Base-by-base conservation (phyloP, 2,888 invertebrate genomes). In the Pocota personata region DNA sequence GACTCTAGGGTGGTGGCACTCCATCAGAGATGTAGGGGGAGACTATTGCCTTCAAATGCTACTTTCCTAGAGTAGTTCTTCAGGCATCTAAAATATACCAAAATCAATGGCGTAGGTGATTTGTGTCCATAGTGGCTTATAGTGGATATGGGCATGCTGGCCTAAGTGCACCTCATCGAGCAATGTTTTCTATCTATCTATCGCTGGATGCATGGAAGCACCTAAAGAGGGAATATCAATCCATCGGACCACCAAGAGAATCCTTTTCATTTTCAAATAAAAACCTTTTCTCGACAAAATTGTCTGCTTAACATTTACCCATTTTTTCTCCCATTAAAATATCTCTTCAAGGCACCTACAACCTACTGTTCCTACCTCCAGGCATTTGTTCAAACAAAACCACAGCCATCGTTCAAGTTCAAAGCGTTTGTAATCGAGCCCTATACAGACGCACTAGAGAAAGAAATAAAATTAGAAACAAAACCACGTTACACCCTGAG, bases 381-480 rank as follows among this genome's bases (percentile, higher is more conserved):
- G 19, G 64, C 48, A 1, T 55, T 48, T 21, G 7, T 24, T 4
- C 40, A 2, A 14, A 1, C 19, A 24, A 14, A 32, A 35, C 14
- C 40, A 21, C 24, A 40, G 30, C 55, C n/a, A 69, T 55, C 19
- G 27, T 69, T 69, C 19, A 55, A 69, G 55, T 40, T 69, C 69
- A 69, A 69, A 69, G 69, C 55, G 19, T 40, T 69, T 55, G 55
- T 55, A 27, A 52, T 69, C 40, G 55, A 55, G 40, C 55, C n/a
- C n/a, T 16, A 30, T 5, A 30, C 6, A 30, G 30, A 16, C 46
- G 24, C 30, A 64, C 24, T 2, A 16, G 32, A 32, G 5, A 14
- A 16, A 16, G 24, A 50, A 24, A 24, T 24, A 24, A 24, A 57
- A 27, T 32, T 7, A 8, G 27, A 19, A 30, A 14, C 14, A n/a